Evolutionary conservation across 1,140 invertebrate genomes (phyloP).

Genomic region (Eurosta solidaginis): DNA sequence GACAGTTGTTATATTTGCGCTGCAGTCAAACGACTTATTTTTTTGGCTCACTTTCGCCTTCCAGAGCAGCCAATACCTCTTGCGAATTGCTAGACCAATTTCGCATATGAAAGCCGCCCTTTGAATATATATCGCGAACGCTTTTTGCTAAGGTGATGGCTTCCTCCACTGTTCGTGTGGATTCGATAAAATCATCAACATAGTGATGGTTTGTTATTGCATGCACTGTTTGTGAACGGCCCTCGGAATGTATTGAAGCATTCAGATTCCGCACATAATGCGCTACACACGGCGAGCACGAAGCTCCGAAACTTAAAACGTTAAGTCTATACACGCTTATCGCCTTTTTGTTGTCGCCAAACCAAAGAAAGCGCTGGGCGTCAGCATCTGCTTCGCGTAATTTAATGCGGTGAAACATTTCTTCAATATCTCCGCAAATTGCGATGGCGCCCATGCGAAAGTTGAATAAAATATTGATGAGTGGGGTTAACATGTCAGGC

Average conservation of each 20-base stretch:
- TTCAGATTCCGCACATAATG: constrained; percentile 49
- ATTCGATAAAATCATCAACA: constrained; percentile 55
- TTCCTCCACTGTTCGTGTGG: constrained; percentile 31
- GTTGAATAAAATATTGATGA: constrained; percentile 37
- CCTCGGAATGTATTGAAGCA: constrained; percentile 35
- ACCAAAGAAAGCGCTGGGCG: constrained; percentile 19
- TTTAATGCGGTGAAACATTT: constrained; percentile 12
- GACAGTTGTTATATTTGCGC: too few species aligned
- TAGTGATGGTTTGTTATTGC: constrained; percentile 49
- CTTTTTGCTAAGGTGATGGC: too few species aligned
- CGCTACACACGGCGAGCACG: constrained; percentile 48
- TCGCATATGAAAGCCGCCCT: not conserved
- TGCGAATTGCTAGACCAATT: not conserved
- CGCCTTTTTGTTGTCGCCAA: not conserved
- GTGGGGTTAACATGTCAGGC: constrained; percentile 35
- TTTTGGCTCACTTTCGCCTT: not conserved
- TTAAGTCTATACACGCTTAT: not conserved
- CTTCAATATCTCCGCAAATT: not conserved
- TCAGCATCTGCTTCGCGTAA: not conserved
- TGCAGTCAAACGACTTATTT: too few species aligned
- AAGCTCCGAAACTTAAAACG: constrained; percentile 47
- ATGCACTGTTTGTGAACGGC: constrained; percentile 38
- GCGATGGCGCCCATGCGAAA: not conserved
- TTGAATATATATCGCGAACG: not conserved
- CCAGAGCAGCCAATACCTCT: not conserved